Conservation (phyloP, 2,113 vertebrate genomes). For the Australoheros scitulus region DNA sequence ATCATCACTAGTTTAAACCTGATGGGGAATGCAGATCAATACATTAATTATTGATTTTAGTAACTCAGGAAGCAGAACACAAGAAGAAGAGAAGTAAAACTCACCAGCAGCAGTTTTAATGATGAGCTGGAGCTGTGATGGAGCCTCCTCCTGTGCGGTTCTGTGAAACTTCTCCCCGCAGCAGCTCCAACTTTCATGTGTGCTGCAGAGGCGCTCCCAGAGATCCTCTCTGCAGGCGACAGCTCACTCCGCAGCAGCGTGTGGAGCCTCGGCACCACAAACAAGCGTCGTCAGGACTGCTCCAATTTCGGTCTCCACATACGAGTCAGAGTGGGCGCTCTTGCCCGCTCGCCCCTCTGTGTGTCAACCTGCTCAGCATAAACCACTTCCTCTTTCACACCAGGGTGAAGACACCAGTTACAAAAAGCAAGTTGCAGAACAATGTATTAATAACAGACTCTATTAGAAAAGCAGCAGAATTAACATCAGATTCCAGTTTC, state of each 20-base stretch:
- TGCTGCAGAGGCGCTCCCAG: neutral
- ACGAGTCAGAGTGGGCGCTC: slow-evolving; percentile 30
- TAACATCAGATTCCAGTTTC: neutral
- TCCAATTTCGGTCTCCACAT: neutral
- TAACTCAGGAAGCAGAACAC: neutral
- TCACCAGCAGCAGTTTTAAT: neutral
- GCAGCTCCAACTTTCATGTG: slow-evolving; percentile 4
- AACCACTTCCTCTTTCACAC: slow-evolving; percentile 55
- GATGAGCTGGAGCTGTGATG: neutral
- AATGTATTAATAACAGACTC: neutral
- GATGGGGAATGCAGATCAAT: neutral
- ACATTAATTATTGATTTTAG: neutral
- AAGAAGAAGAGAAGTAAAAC: neutral
- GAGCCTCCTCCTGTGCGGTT: too few relatives aligned
- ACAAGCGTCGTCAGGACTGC: rapidly evolving
- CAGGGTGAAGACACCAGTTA: neutral
- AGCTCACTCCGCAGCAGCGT: slow-evolving; percentile 18
- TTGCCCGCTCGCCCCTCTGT: neutral
- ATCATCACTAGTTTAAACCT: neutral
- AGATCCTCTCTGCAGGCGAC: slow-evolving; percentile 34
- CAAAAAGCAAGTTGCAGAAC: neutral
- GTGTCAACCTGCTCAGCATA: slow-evolving; percentile 6
- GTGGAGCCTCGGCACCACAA: neutral
- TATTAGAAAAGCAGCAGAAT: too few relatives aligned
- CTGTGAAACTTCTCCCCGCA: neutral